These are phyloP conservation scores for Brachyalestes nurse DNA, from an alignment of 2,797 vertebrate genomes.

Conservation along the genomic window DNA sequence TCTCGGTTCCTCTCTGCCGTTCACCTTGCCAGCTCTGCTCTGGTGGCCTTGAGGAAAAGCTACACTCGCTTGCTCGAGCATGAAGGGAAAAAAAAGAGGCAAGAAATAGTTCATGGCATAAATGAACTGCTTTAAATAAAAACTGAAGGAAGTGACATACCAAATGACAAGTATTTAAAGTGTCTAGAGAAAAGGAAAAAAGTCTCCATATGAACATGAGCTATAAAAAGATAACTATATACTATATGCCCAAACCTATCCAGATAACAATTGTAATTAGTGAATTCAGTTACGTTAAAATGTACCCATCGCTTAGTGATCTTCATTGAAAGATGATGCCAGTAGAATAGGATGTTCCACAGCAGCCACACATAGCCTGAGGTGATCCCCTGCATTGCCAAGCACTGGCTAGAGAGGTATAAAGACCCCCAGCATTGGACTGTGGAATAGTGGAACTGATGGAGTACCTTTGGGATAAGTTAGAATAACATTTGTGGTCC, in stretches of 20 bases:
- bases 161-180: conserved; percentile 12
- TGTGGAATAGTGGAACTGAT: too few species aligned
- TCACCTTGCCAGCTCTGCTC: conserved; percentile 67
- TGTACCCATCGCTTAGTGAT: too few species aligned
- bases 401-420: too few species aligned
- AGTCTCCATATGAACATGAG: neutral
- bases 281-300: too few species aligned
- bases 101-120: conserved; percentile 46
- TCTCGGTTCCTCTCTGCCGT: conserved; percentile 63
- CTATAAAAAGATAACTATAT: neutral
- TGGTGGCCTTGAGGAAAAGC: conserved; percentile 70
- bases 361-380: too few species aligned
- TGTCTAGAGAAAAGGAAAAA: neutral
- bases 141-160: conserved; percentile 2
- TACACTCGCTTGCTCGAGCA: conserved; percentile 43
- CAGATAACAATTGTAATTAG: neutral
- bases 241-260: neutral
- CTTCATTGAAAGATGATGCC: too few species aligned
- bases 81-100: conserved; percentile 8
- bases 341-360: too few species aligned
- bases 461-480: too few species aligned
- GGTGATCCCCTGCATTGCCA: too few species aligned
- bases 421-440: too few species aligned
- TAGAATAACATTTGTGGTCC: too few species aligned
- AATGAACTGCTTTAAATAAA: conserved; percentile 49